A percentile compares a stretch with the other conserved stretches of the same genome.
phyloP scores from a whole-genome alignment of 2,113 vertebrate genomes.

The Telmatochromis sp. region DNA sequence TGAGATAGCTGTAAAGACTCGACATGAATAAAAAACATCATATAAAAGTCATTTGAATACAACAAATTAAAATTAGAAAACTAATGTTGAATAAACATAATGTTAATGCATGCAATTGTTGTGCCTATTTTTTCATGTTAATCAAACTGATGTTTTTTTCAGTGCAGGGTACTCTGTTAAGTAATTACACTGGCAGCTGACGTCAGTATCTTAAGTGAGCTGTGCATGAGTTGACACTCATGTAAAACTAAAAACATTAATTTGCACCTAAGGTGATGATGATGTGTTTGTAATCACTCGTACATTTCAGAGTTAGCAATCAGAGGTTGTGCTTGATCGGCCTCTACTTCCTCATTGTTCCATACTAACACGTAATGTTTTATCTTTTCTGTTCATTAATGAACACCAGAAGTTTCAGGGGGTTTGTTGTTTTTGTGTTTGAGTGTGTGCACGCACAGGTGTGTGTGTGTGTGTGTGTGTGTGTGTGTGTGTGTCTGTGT shows the following conservation, averaged over 20 bases:
- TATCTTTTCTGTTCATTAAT: neutral
- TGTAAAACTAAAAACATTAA: constrained; percentile 1
- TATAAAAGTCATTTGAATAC: neutral
- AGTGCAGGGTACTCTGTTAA: neutral
- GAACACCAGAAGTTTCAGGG: neutral
- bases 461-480: neutral
- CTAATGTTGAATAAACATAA: neutral
- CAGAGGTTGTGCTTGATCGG: neutral
- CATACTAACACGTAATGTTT: neutral
- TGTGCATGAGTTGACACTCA: neutral
- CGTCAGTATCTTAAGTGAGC: neutral
- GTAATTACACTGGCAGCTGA: neutral
- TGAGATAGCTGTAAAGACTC: neutral
- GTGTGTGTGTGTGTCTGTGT: neutral
- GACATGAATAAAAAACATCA: neutral
- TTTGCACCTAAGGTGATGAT: neutral
- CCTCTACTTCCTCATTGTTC: neutral
- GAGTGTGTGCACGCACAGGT: neutral
- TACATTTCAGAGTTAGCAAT: neutral
- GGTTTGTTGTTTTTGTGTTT: neutral
- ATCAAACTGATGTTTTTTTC: neutral
- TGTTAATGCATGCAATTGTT: neutral
- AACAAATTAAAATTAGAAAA: neutral
- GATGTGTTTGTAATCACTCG: neutral
- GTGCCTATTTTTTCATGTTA: neutral